Evolutionary conservation across 2,888 invertebrate species (phyloP).

Genomic region (Pristionchus exspectatus): DNA sequence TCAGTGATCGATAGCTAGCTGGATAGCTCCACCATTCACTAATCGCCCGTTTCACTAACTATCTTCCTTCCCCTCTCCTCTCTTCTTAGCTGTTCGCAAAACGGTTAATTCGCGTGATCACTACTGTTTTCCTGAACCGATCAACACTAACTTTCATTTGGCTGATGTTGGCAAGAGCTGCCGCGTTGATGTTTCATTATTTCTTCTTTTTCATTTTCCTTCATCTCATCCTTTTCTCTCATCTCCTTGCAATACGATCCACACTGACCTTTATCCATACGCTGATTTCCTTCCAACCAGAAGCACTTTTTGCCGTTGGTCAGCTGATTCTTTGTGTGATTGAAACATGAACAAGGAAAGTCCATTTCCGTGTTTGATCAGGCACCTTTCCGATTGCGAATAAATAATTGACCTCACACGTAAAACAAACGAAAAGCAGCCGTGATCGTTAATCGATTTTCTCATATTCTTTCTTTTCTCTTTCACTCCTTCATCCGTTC

Average conservation of each 20-base stretch:
- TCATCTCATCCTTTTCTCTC: not conserved
- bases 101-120: not conserved
- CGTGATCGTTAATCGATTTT: not conserved
- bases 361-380: not conserved
- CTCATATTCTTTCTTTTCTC: too few species aligned
- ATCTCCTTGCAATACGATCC: constrained; percentile 25
- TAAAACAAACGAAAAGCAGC: not conserved
- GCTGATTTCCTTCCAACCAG: not conserved
- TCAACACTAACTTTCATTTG: not conserved
- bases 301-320: not conserved
- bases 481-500: not conserved
- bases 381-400: not conserved
- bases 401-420: not conserved
- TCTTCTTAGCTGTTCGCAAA: not conserved
- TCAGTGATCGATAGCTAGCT: constrained; percentile 12
- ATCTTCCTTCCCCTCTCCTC: not conserved
- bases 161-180: not conserved
- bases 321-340: not conserved
- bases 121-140: constrained; percentile 13
- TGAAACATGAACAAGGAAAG: constrained; percentile 20
- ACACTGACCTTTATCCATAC: constrained; percentile 11
- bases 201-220: not conserved
- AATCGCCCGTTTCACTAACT: constrained; percentile 14
- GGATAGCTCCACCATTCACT: not conserved
- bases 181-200: not conserved